phyloP scores from a whole-genome alignment of 2,888 invertebrate genomes.

The Harpalus rubripes region DNA sequence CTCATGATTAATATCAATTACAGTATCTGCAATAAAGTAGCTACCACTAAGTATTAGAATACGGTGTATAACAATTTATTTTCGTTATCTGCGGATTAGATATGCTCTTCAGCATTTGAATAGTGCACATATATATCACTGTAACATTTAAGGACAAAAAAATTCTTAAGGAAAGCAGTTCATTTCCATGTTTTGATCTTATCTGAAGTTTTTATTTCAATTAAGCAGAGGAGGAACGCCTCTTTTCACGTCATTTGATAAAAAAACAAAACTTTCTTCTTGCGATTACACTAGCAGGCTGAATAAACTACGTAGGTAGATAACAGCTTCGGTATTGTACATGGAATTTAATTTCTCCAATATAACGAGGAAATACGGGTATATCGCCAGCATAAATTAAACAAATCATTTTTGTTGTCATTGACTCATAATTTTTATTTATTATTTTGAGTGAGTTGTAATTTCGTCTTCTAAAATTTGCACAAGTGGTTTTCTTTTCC shows the following conservation, averaged over 20 bases:
- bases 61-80: background rate
- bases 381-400: background rate
- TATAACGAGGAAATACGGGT: constrained; percentile 23
- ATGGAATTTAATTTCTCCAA: constrained; percentile 32
- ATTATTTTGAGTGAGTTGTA: background rate
- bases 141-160: constrained; percentile 18
- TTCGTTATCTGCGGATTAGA: background rate
- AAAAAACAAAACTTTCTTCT: constrained; percentile 35
- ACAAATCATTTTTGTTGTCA: background rate
- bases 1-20: background rate
- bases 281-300: background rate
- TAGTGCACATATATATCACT: background rate
- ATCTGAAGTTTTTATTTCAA: constrained; percentile 20
- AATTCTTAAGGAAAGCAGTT: constrained; percentile 21
- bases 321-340: constrained; percentile 22
- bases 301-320: constrained; percentile 31
- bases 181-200: constrained; percentile 36
- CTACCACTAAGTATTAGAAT: background rate
- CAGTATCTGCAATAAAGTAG: background rate
- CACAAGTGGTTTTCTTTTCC: background rate
- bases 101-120: background rate
- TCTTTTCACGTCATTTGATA: constrained; percentile 5
- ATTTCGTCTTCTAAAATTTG: background rate
- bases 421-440: background rate
- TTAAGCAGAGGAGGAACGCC: constrained; percentile 6